A percentile compares a stretch with the other conserved stretches of the same genome.
Conservation (phyloP, 37 sponge, comb jelly and placozoan species). For the Mnemiopsis leidyi region DNA sequence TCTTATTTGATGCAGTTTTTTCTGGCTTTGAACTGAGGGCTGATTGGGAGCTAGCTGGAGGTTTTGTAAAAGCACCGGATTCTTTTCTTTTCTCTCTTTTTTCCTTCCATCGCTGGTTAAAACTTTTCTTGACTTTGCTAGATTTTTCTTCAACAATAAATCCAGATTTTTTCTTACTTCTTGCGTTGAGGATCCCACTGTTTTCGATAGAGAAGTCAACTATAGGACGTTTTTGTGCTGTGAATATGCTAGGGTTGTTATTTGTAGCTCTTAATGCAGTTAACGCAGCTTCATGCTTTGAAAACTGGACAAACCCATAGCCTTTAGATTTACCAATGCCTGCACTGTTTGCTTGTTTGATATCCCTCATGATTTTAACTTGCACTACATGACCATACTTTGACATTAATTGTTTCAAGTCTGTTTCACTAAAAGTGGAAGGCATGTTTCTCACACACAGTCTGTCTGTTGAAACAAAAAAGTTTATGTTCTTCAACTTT, state of each 20-base stretch:
- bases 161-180: constrained; percentile 63
- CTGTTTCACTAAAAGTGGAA: constrained; percentile 69
- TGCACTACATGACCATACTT: background rate
- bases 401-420: constrained; percentile 68
- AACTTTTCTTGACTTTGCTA: constrained; percentile 4
- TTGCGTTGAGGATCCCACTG: constrained; percentile 70
- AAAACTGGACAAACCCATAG: constrained; percentile 89
- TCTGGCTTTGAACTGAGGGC: background rate
- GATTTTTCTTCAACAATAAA: background rate
- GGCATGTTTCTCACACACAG: constrained; percentile 72
- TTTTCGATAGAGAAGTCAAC: constrained; percentile 97
- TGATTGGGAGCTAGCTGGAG: background rate
- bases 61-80: background rate
- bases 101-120: constrained; percentile 45
- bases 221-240: constrained; percentile 75
- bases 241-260: constrained; percentile 79
- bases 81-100: constrained; percentile 9
- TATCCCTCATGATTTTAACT: constrained; percentile 79
- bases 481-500: constrained; percentile 82
- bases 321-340: constrained; percentile 84
- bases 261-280: constrained; percentile 75
- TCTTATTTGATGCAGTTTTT: background rate
- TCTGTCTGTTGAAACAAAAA: constrained; percentile 67
- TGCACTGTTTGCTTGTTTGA: constrained; percentile 68
- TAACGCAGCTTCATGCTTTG: constrained; percentile 81